These are phyloP conservation scores for Linyphia triangularis DNA, from an alignment of 2,888 invertebrate genomes.

Conservation along the genomic window DNA sequence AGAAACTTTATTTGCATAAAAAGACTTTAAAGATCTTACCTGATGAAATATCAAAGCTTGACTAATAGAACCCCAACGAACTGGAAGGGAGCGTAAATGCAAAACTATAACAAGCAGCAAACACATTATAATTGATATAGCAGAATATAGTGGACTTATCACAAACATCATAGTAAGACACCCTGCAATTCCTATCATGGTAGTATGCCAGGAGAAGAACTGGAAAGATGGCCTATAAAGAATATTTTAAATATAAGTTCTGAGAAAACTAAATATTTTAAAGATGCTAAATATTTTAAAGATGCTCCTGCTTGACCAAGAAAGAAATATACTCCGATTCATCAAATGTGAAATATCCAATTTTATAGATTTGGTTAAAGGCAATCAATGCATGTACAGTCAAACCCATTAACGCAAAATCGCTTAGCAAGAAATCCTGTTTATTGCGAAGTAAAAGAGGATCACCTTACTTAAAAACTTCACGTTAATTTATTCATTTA, in stretches of 20 bases:
- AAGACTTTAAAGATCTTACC: no score
- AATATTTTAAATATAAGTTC: not conserved
- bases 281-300: no score
- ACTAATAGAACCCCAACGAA: constrained; percentile 97
- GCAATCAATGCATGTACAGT: no score
- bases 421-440: no score
- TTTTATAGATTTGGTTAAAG: not conserved
- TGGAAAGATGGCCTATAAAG: constrained; percentile 92
- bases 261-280: not conserved
- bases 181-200: constrained; percentile 90
- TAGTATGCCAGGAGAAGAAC: constrained; percentile 97
- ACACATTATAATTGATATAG: constrained; percentile 91
- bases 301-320: not conserved
- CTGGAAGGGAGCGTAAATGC: constrained; percentile 91
- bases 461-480: no score
- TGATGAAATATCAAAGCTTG: constrained; percentile 99
- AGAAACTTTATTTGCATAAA: no score
- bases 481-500: no score
- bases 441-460: no score
- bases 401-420: no score
- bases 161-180: constrained; percentile 96
- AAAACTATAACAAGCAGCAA: constrained; percentile 91
- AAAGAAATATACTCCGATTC: not conserved
- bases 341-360: not conserved
- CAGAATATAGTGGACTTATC: constrained; percentile 93